Evolutionary conservation across 2,797 vertebrate genomes (phyloP).

Genomic region (Melanotaenia nigrans): DNA sequence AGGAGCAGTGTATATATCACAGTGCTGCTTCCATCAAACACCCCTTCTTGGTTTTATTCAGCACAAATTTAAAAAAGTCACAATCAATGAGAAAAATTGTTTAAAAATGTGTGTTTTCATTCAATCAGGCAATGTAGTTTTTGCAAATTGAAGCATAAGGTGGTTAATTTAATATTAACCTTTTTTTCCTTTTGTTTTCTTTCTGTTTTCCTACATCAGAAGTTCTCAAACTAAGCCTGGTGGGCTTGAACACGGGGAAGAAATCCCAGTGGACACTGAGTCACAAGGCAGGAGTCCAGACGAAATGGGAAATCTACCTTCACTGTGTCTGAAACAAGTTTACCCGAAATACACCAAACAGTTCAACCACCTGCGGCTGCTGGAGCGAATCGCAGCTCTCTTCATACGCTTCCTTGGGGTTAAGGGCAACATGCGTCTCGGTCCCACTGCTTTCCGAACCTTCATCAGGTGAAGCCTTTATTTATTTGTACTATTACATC

Average conservation of each 20-base stretch:
- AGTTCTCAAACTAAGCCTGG: conserved; percentile 62
- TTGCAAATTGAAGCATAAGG: background rate
- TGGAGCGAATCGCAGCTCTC: conserved; percentile 89
- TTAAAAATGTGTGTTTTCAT: no score
- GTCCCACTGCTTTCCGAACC: conserved; percentile 93
- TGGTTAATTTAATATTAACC: background rate
- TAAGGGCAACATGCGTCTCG: conserved; percentile 91
- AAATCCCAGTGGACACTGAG: conserved; percentile 56
- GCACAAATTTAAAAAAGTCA: no score
- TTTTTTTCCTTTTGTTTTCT: background rate
- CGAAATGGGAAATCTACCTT: conserved; percentile 74
- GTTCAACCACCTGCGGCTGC: conserved; percentile 89
- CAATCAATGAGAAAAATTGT: no score
- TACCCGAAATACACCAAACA: conserved; percentile 95
- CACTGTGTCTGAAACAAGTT: conserved; percentile 93
- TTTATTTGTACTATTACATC: background rate
- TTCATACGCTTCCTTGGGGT: conserved; percentile 96
- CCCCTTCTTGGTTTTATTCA: no score
- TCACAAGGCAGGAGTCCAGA: conserved; percentile 30
- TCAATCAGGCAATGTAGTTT: background rate
- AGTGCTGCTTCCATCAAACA: no score
- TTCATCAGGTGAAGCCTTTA: conserved; percentile 88
- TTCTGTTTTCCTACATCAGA: background rate
- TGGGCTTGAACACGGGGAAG: conserved; percentile 52
- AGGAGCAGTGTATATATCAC: no score